Percentiles rank a stretch among this genome's conserved stretches.
These are phyloP conservation scores for Hermodice carunculata DNA, from an alignment of 2,888 invertebrate genomes.

Conservation along the genomic window DNA sequence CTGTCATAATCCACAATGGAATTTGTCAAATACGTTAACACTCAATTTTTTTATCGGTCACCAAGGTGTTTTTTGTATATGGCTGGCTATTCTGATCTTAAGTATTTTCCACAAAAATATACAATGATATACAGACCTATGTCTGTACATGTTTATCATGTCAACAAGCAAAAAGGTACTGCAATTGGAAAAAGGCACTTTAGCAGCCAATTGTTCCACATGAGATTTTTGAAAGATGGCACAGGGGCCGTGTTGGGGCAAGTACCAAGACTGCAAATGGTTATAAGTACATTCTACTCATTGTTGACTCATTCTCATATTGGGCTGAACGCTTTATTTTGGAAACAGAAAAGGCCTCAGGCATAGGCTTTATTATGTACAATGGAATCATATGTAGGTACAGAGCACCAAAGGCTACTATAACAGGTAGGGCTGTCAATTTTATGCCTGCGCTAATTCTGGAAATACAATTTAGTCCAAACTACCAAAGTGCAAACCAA, in stretches of 20 bases:
- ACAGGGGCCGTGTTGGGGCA: conserved; percentile 38
- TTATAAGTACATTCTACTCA: conserved; percentile 33
- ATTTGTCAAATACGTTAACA: too few relatives aligned
- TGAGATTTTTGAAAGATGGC: conserved; percentile 28
- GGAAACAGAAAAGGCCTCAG: not conserved
- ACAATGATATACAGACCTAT: conserved; percentile 26
- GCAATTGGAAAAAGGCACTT: conserved; percentile 25
- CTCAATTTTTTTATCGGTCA: too few relatives aligned
- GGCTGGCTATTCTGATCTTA: too few relatives aligned
- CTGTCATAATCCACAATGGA: too few relatives aligned
- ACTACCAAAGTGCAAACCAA: not conserved
- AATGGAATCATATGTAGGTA: conserved; percentile 9
- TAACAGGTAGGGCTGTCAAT: not conserved
- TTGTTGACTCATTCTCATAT: conserved; percentile 30
- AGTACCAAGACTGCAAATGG: conserved; percentile 24
- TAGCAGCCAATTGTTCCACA: conserved; percentile 29
- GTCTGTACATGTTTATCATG: conserved; percentile 32
- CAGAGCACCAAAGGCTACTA: not conserved
- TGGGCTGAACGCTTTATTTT: conserved; percentile 41
- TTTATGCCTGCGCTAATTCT: not conserved
- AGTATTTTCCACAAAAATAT: conserved; percentile 45
- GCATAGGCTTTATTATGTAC: conserved; percentile 5
- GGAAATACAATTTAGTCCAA: conserved; percentile 9
- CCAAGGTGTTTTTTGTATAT: too few relatives aligned
- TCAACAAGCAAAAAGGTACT: conserved; percentile 25